phyloP scores from a whole-genome alignment of 2,113 vertebrate species.

The Suncus etruscus region DNA sequence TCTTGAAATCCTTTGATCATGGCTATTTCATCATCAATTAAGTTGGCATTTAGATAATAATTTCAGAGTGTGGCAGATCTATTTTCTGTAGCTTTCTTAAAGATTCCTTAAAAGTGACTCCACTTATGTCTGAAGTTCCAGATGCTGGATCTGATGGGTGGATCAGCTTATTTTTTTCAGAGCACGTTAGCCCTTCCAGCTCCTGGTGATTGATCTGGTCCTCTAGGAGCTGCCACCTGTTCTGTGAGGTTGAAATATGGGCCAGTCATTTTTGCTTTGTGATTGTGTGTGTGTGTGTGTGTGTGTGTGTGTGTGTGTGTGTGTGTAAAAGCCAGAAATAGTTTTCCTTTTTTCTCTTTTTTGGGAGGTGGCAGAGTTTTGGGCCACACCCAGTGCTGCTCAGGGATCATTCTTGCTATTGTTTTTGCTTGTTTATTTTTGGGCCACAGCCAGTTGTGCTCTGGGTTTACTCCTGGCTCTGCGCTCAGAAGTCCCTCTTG shows the following conservation, averaged over 20 bases:
- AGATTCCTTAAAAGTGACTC: constrained; percentile 5
- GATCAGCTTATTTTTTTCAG: no score
- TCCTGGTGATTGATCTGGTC: background rate
- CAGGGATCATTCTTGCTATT: no score
- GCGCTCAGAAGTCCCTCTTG: no score
- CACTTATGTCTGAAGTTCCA: background rate
- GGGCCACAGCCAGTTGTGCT: no score
- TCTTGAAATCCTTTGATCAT: constrained; percentile 40
- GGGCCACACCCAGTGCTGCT: no score
- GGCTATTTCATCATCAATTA: constrained; percentile 12
- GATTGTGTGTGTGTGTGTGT: background rate
- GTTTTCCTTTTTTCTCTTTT: background rate
- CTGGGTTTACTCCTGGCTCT: no score
- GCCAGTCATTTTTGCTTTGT: background rate
- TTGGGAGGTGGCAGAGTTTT: no score
- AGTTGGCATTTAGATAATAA: constrained; percentile 5
- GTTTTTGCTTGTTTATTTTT: no score
- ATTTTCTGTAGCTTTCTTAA: background rate
- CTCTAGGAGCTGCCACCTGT: background rate
- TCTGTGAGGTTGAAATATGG: background rate
- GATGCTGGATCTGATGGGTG: background rate
- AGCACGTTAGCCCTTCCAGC: background rate
- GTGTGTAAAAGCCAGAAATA: background rate
- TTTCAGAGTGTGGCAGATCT: background rate
- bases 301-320: no score